Percentiles rank a stretch among this genome's conserved stretches.
Evolutionary conservation across 2,888 invertebrate species (phyloP).

Genomic region (Drosophila histrio): DNA sequence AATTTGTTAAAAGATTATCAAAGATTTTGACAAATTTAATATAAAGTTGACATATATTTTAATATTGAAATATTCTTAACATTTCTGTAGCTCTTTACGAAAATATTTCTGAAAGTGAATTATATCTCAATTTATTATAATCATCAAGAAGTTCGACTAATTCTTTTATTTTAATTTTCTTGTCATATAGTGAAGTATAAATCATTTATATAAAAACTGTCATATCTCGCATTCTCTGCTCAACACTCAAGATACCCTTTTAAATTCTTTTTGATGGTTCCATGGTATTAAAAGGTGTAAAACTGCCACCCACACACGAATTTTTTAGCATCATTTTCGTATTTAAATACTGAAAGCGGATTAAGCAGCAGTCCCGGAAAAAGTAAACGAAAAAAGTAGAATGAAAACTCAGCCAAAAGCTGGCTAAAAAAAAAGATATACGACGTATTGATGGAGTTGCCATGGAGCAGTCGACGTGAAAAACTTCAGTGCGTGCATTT

Average conservation of each 20-base stretch:
- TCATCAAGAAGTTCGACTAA: background rate
- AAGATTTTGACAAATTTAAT: too few relatives aligned
- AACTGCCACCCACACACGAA: conserved; percentile 8
- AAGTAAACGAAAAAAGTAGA: background rate
- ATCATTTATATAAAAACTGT: background rate
- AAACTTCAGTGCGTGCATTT: conserved; percentile 50
- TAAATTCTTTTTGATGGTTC: background rate
- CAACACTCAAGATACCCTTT: background rate
- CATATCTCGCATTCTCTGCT: background rate
- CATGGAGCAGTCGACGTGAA: conserved; percentile 36
- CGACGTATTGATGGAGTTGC: conserved; percentile 72
- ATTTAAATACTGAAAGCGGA: conserved; percentile 81
- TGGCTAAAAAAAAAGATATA: conserved; percentile 39
- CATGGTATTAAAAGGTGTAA: conserved; percentile 8
- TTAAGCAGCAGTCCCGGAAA: conserved; percentile 56
- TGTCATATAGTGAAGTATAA: background rate
- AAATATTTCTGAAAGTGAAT: too few relatives aligned
- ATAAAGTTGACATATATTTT: too few relatives aligned
- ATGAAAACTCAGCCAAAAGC: conserved; percentile 43
- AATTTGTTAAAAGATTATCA: too few relatives aligned
- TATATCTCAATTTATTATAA: too few relatives aligned
- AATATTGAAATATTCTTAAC: too few relatives aligned
- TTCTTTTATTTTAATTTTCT: background rate
- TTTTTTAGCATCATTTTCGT: conserved; percentile 66
- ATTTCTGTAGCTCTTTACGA: too few relatives aligned